These are phyloP conservation scores for Lordiphosa fenestrarum DNA, from an alignment of 2,888 invertebrate species.

Conservation along the genomic window DNA sequence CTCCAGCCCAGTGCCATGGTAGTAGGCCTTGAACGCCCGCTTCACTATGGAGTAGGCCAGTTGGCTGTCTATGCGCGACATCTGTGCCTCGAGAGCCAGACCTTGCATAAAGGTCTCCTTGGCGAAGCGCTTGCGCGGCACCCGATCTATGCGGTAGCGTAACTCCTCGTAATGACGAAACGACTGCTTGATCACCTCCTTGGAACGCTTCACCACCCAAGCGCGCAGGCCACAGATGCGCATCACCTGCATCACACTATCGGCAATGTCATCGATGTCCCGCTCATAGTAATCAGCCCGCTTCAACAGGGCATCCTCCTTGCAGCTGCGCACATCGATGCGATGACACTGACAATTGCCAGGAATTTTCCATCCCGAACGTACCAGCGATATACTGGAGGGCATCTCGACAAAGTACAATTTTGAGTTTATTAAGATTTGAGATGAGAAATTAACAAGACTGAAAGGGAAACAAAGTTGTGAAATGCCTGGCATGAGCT, in stretches of 20 bases:
- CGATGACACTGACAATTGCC: slow-evolving; percentile 34
- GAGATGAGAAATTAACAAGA: too few relatives aligned
- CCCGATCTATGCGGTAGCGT: slow-evolving; percentile 52
- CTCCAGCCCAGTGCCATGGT: slow-evolving; percentile 57
- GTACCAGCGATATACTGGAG: too few relatives aligned
- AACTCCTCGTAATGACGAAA: slow-evolving; percentile 71
- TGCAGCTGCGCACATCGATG: slow-evolving; percentile 9
- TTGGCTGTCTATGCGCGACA: slow-evolving; percentile 71
- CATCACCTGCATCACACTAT: slow-evolving; percentile 56
- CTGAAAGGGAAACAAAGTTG: too few relatives aligned
- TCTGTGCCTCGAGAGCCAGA: slow-evolving; percentile 59
- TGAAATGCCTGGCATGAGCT: too few relatives aligned
- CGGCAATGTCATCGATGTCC: slow-evolving; percentile 51
- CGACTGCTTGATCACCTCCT: slow-evolving; percentile 43
- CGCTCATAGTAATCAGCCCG: slow-evolving; percentile 4
- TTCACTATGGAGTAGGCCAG: slow-evolving; percentile 73
- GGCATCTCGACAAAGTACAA: too few relatives aligned
- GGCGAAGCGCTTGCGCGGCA: slow-evolving; percentile 56
- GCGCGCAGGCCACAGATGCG: slow-evolving; percentile 67
- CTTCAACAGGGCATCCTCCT: neutral
- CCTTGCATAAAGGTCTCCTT: slow-evolving; percentile 71
- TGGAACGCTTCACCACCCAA: slow-evolving; percentile 51
- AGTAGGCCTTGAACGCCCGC: slow-evolving; percentile 76
- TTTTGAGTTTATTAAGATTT: too few relatives aligned
- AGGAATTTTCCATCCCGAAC: too few relatives aligned